Evolutionary conservation across 2,797 vertebrate genomes (phyloP), one percentile per base, ranked within the genome.

Genomic region (Neopelma chrysocephalum): DNA sequence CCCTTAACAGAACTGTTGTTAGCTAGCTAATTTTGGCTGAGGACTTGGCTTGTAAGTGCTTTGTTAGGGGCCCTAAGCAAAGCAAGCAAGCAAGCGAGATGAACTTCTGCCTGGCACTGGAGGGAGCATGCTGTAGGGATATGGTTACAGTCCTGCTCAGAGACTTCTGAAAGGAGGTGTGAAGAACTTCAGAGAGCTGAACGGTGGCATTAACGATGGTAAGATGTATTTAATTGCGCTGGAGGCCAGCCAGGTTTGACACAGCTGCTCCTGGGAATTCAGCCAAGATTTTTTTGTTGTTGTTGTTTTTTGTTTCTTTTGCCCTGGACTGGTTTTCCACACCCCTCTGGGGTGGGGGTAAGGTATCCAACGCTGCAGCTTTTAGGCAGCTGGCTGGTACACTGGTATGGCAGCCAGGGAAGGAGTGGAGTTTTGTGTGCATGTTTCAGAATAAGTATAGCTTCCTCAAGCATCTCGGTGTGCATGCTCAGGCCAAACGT

Each of bases 71-170:
- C 12, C 4, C 5, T 11, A 25, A 87, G 53, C 22, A 75, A 78
- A 83, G 40, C 12, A 34, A 50, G 22, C n/a, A 64, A 38, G 15
- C 69, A 61, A 80, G 25, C 25, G 61, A 53, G 68, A 32, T 27
- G 12, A 69, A 32, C 4, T 75, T 10, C 21, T 48, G 78, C 21
- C n/a, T 32, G 40, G 53, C 0, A 6, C n/a, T 34, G 65, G 66
- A 58, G 40, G 47, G 36, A 69, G 43, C 0, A 4, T 90, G 84
- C 70, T 43, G 61, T 4, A 17, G 17, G 58, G 20, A 5, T 58
- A 51, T 0, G 4, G 56, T 36, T 51, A 20, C 29, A 25, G 0
- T 3, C 27, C 62, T 65, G 62, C 0, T 2, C 0, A 0, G 27
- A 10, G 26, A 15, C 45, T 90, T 88, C 76, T 86, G 47, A 65